phyloP scores from a whole-genome alignment of 1,140 invertebrate genomes.

The Drosophila nasuta region DNA sequence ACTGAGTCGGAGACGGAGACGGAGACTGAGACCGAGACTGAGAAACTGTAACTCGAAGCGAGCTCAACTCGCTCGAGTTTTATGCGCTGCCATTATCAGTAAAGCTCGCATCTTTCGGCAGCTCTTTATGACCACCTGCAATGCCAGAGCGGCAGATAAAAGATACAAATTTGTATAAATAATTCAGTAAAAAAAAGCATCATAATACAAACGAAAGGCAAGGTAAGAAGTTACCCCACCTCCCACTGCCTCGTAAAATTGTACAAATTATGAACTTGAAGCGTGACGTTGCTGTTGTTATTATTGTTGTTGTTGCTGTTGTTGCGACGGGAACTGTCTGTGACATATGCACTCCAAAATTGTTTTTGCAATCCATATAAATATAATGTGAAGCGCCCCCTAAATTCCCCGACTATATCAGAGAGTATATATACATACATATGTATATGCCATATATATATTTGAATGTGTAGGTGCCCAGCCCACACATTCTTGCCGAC shows the following conservation, averaged over 20 bases:
- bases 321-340: conserved; percentile 31
- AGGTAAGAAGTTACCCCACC: conserved; percentile 5
- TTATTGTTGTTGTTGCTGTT: conserved; percentile 20
- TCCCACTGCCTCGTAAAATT: conserved; percentile 51
- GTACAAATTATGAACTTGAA: conserved; percentile 74
- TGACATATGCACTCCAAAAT: conserved; percentile 74
- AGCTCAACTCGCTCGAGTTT: conserved; percentile 57
- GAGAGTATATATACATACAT: not conserved
- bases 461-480: conserved; percentile 21
- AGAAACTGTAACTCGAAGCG: conserved; percentile 20
- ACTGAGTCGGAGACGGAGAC: conserved; percentile 1
- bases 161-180: conserved; percentile 74
- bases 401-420: too few relatives aligned
- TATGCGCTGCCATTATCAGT: conserved; percentile 72
- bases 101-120: conserved; percentile 59
- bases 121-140: conserved; percentile 77
- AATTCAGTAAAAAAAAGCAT: conserved; percentile 41
- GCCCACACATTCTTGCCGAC: conserved; percentile 42
- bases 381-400: conserved; percentile 7
- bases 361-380: conserved; percentile 43
- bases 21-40: conserved; percentile 14
- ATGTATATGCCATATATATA: not conserved
- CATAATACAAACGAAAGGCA: not conserved
- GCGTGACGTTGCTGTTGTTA: conserved; percentile 45
- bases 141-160: conserved; percentile 57